Percentiles rank a stretch among this genome's conserved stretches.
Evolutionary conservation across 2,888 invertebrate species (phyloP).

Genomic region (Anthophora plumipes): DNA sequence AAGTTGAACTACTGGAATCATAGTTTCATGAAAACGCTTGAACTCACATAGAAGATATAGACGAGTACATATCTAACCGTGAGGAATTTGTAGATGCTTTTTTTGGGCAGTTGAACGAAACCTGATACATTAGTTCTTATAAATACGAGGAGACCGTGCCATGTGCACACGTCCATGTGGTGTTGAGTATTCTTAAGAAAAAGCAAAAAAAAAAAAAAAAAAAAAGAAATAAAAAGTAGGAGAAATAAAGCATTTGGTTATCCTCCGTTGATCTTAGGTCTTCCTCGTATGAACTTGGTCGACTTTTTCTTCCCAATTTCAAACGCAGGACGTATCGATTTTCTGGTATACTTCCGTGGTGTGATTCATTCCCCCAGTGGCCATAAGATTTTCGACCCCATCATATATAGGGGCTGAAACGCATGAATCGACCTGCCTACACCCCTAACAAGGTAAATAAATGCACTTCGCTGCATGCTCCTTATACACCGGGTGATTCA

Average conservation of each 20-base stretch:
- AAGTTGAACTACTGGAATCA: too few species aligned
- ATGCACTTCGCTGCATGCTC: slow-evolving; percentile 3
- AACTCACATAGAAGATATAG: background rate
- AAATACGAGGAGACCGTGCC: background rate
- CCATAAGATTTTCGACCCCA: slow-evolving; percentile 67
- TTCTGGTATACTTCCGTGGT: slow-evolving; percentile 65
- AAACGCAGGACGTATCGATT: slow-evolving; percentile 69
- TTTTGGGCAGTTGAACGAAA: background rate
- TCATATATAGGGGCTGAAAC: slow-evolving; percentile 41
- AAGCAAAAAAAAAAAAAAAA: background rate
- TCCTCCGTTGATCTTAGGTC: background rate
- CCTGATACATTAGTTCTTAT: background rate
- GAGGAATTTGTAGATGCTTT: background rate
- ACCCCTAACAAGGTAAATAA: slow-evolving; percentile 31
- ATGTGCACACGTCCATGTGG: background rate
- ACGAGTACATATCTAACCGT: background rate
- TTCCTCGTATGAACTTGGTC: background rate
- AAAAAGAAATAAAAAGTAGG: background rate
- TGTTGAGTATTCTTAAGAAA: background rate
- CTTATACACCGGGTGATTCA: slow-evolving; percentile 1
- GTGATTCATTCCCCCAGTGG: slow-evolving; percentile 76
- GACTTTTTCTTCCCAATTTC: slow-evolving; percentile 16
- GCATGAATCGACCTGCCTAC: slow-evolving; percentile 45
- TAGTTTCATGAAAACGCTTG: too few species aligned
- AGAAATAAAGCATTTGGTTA: background rate